Evolutionary conservation across 2,888 invertebrate species (phyloP).

Genomic region (Lycia hirtaria): DNA sequence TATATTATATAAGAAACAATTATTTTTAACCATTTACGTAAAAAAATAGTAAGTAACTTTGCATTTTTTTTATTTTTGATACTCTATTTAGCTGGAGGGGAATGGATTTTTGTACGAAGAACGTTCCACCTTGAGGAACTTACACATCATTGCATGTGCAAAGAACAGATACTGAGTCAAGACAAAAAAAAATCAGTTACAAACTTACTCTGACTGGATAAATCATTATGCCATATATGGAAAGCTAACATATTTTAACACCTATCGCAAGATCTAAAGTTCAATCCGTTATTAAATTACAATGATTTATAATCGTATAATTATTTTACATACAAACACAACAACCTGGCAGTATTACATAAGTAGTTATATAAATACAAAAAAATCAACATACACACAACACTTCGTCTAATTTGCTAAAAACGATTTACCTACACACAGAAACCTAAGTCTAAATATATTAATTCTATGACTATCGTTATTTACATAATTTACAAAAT

Average conservation of each 20-base stretch:
- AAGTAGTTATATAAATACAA: conserved; percentile 55
- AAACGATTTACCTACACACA: conserved; percentile 69
- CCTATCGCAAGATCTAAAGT: conserved; percentile 22
- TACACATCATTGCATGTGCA: too few species aligned
- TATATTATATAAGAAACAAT: too few species aligned
- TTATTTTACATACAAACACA: conserved; percentile 31
- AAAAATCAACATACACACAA: conserved; percentile 55
- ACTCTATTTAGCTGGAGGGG: too few species aligned
- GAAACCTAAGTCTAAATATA: conserved; percentile 64
- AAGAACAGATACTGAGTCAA: too few species aligned
- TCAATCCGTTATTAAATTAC: conserved; percentile 1
- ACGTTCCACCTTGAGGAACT: too few species aligned
- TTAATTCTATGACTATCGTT: conserved; percentile 67
- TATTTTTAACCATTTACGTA: too few species aligned
- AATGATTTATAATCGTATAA: conserved; percentile 5
- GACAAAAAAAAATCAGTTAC: background rate
- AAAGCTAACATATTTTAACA: conserved; percentile 3
- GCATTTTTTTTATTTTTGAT: too few species aligned
- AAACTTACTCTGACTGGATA: background rate
- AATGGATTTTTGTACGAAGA: too few species aligned
- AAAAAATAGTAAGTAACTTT: too few species aligned
- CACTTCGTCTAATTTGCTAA: conserved; percentile 50
- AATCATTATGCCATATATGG: conserved; percentile 25
- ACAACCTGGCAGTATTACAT: conserved; percentile 50
- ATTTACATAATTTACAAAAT: conserved; percentile 81